A percentile compares a stretch with the other conserved stretches of the same genome.
Evolutionary conservation across 1,140 invertebrate genomes (phyloP).

Genomic region (Leptinotarsa undecemlineata): DNA sequence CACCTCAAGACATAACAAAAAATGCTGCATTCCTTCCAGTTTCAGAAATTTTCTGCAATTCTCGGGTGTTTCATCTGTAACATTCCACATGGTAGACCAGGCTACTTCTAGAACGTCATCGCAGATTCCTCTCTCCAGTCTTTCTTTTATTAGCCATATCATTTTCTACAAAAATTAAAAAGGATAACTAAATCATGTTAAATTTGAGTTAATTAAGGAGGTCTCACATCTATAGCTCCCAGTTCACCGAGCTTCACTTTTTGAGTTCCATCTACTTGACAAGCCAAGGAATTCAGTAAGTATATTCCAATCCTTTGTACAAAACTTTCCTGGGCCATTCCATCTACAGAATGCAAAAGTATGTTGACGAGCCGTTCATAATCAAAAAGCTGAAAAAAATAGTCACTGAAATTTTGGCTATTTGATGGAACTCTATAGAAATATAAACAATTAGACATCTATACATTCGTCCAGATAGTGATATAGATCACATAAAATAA

Average conservation of each 20-base stretch:
- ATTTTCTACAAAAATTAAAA: constrained; percentile 70
- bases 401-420: too few species aligned
- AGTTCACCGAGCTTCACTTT: constrained; percentile 88
- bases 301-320: constrained; percentile 94
- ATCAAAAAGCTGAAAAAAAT: constrained; percentile 77
- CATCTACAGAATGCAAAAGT: constrained; percentile 79
- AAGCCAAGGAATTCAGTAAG: constrained; percentile 92
- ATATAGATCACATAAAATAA: too few species aligned
- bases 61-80: constrained; percentile 92
- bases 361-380: constrained; percentile 87
- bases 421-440: too few species aligned
- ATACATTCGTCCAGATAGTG: too few species aligned
- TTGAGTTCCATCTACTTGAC: constrained; percentile 91
- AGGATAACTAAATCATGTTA: not conserved
- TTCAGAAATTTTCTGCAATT: constrained; percentile 91
- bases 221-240: constrained; percentile 80
- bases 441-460: too few species aligned
- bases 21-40: constrained; percentile 83
- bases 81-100: constrained; percentile 98
- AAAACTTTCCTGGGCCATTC: constrained; percentile 84
- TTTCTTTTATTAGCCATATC: constrained; percentile 79
- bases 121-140: constrained; percentile 73
- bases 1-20: constrained; percentile 81
- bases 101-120: constrained; percentile 96
- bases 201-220: not conserved